Evolutionary conservation across 2,888 invertebrate genomes (phyloP), one percentile per base, ranked within the genome.

Genomic region (Sesamia inferens): DNA sequence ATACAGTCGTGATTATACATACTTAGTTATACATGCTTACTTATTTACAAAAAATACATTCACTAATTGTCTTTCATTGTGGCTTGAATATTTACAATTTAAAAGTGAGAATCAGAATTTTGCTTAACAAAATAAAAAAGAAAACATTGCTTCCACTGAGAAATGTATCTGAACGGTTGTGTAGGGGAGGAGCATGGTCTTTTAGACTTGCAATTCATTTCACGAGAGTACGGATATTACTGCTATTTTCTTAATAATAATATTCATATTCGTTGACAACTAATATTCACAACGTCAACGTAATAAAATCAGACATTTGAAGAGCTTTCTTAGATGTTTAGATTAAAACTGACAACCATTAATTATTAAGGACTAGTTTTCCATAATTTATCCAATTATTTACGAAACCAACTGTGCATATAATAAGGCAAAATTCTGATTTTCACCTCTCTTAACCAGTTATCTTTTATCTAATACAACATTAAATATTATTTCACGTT

Each of bases 1-100:
- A 57, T 81, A 86, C 86, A 86, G 24, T 68, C 14, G n/a, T 70
- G 57, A 68, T 75, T 74, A 55, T 63, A 71, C 13, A 72, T 58
- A 76, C 8, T 65, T 68, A 76, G 44, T 57, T 68, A 67, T 78
- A 83, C 64, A 71, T 74, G 63, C 68, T 79, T 78, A 80, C 22
- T 81, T 81, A 81, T 90, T 82, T 91, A 90, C 89, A 90, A 88
- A 88, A 78, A 83, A 86, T 89, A 90, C 88, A 90, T 87, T 91
- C 91, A 91, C 91, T 91, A 90, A 78, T 84, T 90, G 91, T 91
- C 91, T 91, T 91, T 91, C 91, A 90, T 90, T 74, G 64, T 87
- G 85, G 85, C 77, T 82, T 73, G 73, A 86, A 81, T 86, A 86
- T 84, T 76, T 84, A 87, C 82, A 87, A 63, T 81, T 62, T 62